These are phyloP conservation scores for Talpa occidentalis DNA, from an alignment of 2,113 vertebrate species.

Conservation along the genomic window DNA sequence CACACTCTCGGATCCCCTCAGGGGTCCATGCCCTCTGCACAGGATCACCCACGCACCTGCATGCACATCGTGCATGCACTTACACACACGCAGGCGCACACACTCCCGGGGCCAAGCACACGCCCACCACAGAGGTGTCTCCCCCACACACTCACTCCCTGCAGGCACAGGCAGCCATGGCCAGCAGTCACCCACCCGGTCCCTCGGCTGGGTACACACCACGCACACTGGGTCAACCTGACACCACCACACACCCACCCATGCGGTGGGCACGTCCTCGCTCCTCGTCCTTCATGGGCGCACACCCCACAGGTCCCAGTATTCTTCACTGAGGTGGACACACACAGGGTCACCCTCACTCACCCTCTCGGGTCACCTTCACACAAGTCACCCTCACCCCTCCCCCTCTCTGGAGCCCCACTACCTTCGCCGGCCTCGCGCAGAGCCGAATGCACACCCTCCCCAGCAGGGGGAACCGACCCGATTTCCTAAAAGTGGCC, in stretches of 20 bases:
- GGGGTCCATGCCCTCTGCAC: not conserved
- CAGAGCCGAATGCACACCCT: not conserved
- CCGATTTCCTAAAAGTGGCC: not conserved
- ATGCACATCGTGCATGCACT: not conserved
- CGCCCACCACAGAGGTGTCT: conserved; percentile 32
- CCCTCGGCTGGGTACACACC: not conserved
- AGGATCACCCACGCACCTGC: not conserved
- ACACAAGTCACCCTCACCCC: conserved; percentile 14
- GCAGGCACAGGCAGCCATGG: not conserved
- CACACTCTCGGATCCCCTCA: not conserved
- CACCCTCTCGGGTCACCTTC: conserved; percentile 74
- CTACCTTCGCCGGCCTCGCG: not conserved
- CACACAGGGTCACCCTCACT: not conserved
- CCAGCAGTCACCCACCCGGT: not conserved
- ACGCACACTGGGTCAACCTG: conserved; percentile 56
- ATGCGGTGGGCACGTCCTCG: not conserved
- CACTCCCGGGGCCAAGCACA: conserved; percentile 45
- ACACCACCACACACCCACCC: not conserved
- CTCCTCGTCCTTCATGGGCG: not conserved
- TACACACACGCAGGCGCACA: not conserved
- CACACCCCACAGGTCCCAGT: not conserved
- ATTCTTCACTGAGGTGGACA: not conserved
- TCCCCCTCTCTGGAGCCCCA: not conserved
- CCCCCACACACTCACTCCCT: not conserved
- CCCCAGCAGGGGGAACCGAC: not conserved